Evolutionary conservation across 2,888 invertebrate genomes (phyloP).

Genomic region (Perdita meconis): DNA sequence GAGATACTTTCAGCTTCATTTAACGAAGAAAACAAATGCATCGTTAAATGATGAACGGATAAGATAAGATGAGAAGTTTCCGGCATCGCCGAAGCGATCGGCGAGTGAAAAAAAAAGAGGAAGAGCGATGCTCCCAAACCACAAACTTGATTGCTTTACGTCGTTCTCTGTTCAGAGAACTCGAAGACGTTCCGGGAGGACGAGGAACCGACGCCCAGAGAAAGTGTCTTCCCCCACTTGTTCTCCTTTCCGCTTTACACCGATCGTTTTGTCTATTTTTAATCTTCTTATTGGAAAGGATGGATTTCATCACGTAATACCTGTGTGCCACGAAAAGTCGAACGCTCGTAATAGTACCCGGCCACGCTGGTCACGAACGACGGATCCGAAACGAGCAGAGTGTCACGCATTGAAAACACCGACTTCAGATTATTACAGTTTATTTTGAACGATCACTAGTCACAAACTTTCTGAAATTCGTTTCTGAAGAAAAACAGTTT

Average conservation of each 20-base stretch:
- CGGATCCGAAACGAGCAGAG: not conserved
- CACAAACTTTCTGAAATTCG: not conserved
- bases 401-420: not conserved
- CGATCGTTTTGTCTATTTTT: conserved; percentile 21
- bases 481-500: not conserved
- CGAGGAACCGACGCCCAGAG: conserved; percentile 42
- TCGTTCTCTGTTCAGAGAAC: conserved; percentile 30
- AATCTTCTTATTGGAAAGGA: conserved; percentile 29
- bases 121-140: conserved; percentile 46
- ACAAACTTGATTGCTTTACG: conserved; percentile 59
- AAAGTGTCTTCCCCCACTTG: conserved; percentile 50
- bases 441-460: not conserved
- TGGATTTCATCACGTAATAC: conserved; percentile 34
- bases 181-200: conserved; percentile 33
- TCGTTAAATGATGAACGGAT: not conserved
- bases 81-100: not conserved
- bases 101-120: conserved; percentile 3
- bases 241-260: conserved; percentile 19
- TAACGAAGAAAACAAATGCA: not conserved
- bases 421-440: not conserved
- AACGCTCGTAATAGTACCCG: conserved; percentile 9
- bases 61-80: conserved; percentile 9
- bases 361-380: conserved; percentile 13
- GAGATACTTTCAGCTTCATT: not conserved
- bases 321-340: conserved; percentile 10